Evolutionary conservation across 2,888 invertebrate genomes (phyloP).

Genomic region (Sclerodermus sp.): DNA sequence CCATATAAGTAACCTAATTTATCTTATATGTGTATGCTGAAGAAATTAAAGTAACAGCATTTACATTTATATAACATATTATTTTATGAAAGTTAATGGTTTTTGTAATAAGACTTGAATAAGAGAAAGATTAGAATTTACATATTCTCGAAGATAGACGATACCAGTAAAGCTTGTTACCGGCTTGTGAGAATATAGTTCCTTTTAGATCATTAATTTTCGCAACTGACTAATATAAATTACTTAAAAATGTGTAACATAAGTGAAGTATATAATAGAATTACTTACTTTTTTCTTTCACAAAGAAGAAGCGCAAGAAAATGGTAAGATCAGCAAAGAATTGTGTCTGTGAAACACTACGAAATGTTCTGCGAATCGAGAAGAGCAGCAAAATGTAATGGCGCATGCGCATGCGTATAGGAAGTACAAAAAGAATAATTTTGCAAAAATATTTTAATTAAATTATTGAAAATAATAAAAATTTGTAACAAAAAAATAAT

Average conservation of each 20-base stretch:
- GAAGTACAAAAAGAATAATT: not conserved
- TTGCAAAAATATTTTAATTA: not conserved
- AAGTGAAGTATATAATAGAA: slow-evolving; percentile 4
- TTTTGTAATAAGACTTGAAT: not conserved
- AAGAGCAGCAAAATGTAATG: slow-evolving; percentile 20
- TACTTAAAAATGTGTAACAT: not conserved
- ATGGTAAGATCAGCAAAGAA: slow-evolving; percentile 30
- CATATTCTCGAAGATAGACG: slow-evolving; percentile 32
- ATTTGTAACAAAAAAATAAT: not conserved
- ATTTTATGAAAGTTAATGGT: too few relatives aligned
- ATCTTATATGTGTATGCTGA: slow-evolving; percentile 3
- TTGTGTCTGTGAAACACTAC: slow-evolving; percentile 33
- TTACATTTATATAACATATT: too few relatives aligned
- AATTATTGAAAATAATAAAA: too few relatives aligned
- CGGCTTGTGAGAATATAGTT: slow-evolving; percentile 26
- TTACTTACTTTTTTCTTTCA: slow-evolving; percentile 42
- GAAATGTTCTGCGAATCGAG: slow-evolving; percentile 25
- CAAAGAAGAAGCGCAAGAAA: slow-evolving; percentile 28
- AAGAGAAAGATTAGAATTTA: not conserved
- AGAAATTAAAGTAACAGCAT: too few relatives aligned
- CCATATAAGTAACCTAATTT: slow-evolving; percentile 11
- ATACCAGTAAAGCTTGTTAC: slow-evolving; percentile 26
- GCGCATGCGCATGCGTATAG: slow-evolving; percentile 28
- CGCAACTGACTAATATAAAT: not conserved
- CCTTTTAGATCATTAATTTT: too few relatives aligned